These are phyloP conservation scores for Drosophila aldrichi DNA, from an alignment of 2,888 invertebrate genomes.

Conservation along the genomic window DNA sequence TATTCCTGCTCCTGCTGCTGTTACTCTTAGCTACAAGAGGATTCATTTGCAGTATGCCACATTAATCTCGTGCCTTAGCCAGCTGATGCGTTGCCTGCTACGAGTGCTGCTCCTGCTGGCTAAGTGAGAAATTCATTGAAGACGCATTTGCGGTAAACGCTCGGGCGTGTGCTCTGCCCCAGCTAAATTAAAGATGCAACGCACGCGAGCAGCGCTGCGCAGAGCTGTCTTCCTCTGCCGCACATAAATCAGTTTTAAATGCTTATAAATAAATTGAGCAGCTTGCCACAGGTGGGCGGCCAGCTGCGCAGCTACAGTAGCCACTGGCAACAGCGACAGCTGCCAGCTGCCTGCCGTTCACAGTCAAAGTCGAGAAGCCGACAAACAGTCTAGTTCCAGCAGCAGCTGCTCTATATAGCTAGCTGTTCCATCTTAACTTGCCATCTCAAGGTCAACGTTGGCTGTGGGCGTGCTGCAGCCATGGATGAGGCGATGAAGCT, in stretches of 20 bases:
- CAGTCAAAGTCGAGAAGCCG: neutral
- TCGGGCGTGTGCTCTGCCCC: constrained; percentile 37
- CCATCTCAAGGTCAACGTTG: constrained; percentile 6
- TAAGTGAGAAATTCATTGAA: constrained; percentile 71
- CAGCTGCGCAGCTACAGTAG: constrained; percentile 11
- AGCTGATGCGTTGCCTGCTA: constrained; percentile 47
- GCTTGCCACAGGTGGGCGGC: constrained; percentile 52
- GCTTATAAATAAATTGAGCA: constrained; percentile 76
- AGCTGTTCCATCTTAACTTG: constrained; percentile 2
- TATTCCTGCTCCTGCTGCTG: constrained; percentile 5
- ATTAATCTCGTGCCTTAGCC: constrained; percentile 67
- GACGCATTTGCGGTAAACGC: constrained; percentile 70
- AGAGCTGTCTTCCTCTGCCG: constrained; percentile 51
- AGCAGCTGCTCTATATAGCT: neutral
- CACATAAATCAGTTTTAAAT: constrained; percentile 78
- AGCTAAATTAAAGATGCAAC: constrained; percentile 74
- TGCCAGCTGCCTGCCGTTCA: constrained; percentile 5
- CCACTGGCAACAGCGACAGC: constrained; percentile 13
- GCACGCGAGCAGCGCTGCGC: constrained; percentile 42
- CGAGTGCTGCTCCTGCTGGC: constrained; percentile 9
- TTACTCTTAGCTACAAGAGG: constrained; percentile 30
- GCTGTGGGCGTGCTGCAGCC: neutral
- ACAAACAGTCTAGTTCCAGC: constrained; percentile 7
- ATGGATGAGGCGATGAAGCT: neutral
- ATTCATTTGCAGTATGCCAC: constrained; percentile 55